Evolutionary conservation across 2,888 invertebrate species (phyloP).

Genomic region (Stenurella melanura): DNA sequence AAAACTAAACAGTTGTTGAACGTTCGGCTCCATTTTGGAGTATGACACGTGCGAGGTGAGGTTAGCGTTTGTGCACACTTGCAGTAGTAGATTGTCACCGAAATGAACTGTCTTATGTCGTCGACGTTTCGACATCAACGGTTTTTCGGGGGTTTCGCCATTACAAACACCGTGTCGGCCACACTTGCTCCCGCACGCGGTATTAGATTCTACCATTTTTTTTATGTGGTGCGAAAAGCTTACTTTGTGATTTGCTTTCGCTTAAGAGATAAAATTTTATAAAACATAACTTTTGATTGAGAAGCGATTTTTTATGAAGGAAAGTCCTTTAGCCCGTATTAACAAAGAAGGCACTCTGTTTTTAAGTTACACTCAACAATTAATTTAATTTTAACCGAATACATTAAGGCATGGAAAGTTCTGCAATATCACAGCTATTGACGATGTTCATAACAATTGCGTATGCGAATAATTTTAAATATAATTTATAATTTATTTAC

Average conservation of each 20-base stretch:
- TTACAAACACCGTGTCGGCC: constrained; percentile 66
- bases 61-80: constrained; percentile 83
- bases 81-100: constrained; percentile 84
- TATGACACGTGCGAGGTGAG: constrained; percentile 74
- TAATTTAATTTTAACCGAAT: constrained; percentile 29
- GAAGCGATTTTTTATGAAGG: constrained; percentile 47
- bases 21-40: constrained; percentile 82
- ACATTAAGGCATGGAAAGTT: constrained; percentile 69
- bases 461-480: constrained; percentile 39
- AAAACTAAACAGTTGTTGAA: constrained; percentile 87
- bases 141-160: constrained; percentile 70
- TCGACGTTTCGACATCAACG: constrained; percentile 79
- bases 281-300: constrained; percentile 59
- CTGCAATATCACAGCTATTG: constrained; percentile 71
- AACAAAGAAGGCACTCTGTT: constrained; percentile 67
- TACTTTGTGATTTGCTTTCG: constrained; percentile 42
- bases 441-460: constrained; percentile 62
- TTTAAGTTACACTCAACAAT: constrained; percentile 62
- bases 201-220: constrained; percentile 73
- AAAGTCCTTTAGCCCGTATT: constrained; percentile 50
- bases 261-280: constrained; percentile 54
- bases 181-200: constrained; percentile 69
- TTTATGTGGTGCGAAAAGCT: constrained; percentile 39
- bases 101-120: constrained; percentile 88
- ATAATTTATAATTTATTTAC: constrained; percentile 33